A percentile compares a stretch with the other conserved stretches of the same genome.
phyloP scores from a whole-genome alignment of 2,888 invertebrate species.

The Apotomis capreana region DNA sequence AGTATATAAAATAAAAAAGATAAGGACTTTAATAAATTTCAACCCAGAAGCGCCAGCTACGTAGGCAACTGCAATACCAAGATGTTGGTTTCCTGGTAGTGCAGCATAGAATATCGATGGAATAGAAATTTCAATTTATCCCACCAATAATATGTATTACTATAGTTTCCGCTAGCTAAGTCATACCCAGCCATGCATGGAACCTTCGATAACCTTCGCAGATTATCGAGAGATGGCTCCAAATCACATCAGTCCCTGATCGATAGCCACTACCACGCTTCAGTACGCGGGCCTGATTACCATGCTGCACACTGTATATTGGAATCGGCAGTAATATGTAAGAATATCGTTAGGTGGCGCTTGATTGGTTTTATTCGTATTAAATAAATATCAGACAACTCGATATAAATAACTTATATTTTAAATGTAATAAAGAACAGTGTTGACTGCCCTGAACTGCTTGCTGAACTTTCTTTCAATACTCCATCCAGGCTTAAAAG shows the following conservation, averaged over 20 bases:
- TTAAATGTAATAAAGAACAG: too few relatives aligned
- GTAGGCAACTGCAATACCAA: too few relatives aligned
- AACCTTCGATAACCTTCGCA: conserved; percentile 29
- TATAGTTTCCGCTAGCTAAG: conserved; percentile 5
- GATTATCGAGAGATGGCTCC: conserved; percentile 33
- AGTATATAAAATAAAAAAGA: too few relatives aligned
- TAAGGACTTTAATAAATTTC: too few relatives aligned
- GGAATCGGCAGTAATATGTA: not conserved
- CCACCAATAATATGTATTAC: not conserved
- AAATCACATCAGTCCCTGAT: conserved; percentile 36
- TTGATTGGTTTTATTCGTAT: not conserved
- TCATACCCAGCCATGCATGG: conserved; percentile 14
- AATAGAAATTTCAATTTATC: conserved; percentile 8
- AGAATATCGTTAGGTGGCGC: not conserved
- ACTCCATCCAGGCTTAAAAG: too few relatives aligned
- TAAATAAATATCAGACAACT: too few relatives aligned
- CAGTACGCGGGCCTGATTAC: conserved; percentile 47
- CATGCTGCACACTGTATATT: conserved; percentile 25
- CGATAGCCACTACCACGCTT: conserved; percentile 41
- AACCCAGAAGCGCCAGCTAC: too few relatives aligned
- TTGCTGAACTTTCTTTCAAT: too few relatives aligned
- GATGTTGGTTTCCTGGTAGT: too few relatives aligned
- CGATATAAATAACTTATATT: too few relatives aligned
- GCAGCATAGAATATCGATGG: not conserved
- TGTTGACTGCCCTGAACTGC: too few relatives aligned